Evolutionary conservation across 2,888 invertebrate genomes (phyloP).

Genomic region (Oligia strigilis): DNA sequence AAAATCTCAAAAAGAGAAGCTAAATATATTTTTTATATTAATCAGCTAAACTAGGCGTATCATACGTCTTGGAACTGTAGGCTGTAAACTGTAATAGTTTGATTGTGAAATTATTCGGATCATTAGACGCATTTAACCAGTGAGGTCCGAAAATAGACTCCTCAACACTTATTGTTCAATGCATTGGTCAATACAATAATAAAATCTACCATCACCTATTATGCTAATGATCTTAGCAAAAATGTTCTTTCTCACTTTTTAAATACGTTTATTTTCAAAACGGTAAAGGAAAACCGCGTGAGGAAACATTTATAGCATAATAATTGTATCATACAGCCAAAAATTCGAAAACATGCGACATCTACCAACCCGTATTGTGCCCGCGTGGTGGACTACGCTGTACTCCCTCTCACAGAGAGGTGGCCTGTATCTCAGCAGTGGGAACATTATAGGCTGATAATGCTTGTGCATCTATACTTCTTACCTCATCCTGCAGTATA

Average conservation of each 20-base stretch:
- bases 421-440: neutral
- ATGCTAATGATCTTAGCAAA: neutral
- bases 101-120: neutral
- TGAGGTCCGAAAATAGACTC: neutral
- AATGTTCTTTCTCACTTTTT: neutral
- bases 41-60: neutral
- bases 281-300: neutral
- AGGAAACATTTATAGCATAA: too few species aligned
- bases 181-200: neutral
- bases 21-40: neutral
- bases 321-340: too few species aligned
- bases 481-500: slow-evolving; percentile 91
- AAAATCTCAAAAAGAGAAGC: neutral
- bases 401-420: neutral
- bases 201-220: neutral
- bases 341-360: neutral
- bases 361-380: neutral
- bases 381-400: neutral
- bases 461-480: too few species aligned
- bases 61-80: neutral
- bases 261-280: neutral
- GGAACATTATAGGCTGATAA: neutral
- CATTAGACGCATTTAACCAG: neutral
- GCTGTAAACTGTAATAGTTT: neutral
- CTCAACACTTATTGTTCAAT: neutral